Percentiles rank a stretch among this genome's conserved stretches.
phyloP scores from a whole-genome alignment of 2,113 vertebrate genomes.

The Entosphenus tridentatus region DNA sequence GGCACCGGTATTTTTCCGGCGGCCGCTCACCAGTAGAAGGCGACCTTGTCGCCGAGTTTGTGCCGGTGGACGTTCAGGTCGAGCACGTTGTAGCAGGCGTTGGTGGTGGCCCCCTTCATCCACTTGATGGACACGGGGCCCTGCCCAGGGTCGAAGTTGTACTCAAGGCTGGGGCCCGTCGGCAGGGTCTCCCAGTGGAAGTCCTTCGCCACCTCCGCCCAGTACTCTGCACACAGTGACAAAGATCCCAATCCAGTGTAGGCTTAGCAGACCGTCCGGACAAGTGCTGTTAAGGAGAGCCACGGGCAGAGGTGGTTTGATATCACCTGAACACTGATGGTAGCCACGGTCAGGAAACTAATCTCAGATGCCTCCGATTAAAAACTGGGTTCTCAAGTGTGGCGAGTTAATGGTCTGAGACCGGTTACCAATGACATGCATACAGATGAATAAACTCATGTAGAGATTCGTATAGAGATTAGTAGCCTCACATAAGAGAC shows the following conservation, averaged over 20 bases:
- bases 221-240: slow-evolving; percentile 40
- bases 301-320: too few relatives aligned
- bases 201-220: slow-evolving; percentile 58
- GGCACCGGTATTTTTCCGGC: not conserved
- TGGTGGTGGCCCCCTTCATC: slow-evolving; percentile 87
- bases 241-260: not conserved
- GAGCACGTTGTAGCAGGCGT: slow-evolving; percentile 86
- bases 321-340: too few relatives aligned
- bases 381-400: too few relatives aligned
- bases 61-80: slow-evolving; percentile 60
- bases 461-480: too few relatives aligned
- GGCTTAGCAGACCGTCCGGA: too few relatives aligned
- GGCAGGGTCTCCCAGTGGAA: slow-evolving; percentile 72
- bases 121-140: slow-evolving; percentile 69
- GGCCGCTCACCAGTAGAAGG: slow-evolving; percentile 61
- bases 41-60: slow-evolving; percentile 66
- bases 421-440: too few relatives aligned
- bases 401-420: too few relatives aligned
- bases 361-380: too few relatives aligned
- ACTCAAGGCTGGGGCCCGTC: slow-evolving; percentile 42
- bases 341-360: too few relatives aligned
- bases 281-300: too few relatives aligned
- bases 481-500: too few relatives aligned
- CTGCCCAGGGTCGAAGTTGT: slow-evolving; percentile 85
- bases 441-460: too few relatives aligned